Conservation (phyloP, 2,113 vertebrate genomes). For the Sinocyclocheilus grahami region DNA sequence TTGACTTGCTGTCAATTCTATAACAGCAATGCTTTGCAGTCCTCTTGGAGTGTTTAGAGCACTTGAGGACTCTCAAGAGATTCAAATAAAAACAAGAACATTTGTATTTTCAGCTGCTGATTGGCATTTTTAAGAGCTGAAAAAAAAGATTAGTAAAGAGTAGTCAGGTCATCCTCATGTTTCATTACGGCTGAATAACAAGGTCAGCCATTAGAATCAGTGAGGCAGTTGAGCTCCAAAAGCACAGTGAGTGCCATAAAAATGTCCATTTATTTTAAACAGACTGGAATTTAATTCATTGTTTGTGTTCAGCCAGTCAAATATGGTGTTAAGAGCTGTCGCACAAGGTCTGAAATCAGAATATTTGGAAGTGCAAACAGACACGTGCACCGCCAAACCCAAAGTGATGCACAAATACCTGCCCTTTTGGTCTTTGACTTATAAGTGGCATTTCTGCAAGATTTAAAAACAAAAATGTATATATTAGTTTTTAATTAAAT, state of each 20-base stretch:
- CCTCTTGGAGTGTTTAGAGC: conserved; percentile 13
- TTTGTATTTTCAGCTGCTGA: neutral
- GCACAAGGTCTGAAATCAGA: neutral
- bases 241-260: neutral
- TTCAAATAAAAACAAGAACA: neutral
- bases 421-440: neutral
- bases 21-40: neutral
- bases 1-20: conserved; percentile 41
- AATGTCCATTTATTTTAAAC: neutral
- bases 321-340: neutral
- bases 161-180: neutral
- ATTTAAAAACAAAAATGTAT: too few relatives aligned
- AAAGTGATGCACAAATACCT: neutral
- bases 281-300: neutral
- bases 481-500: neutral
- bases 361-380: neutral
- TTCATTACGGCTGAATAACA: neutral
- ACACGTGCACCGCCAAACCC: neutral
- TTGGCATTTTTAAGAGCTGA: neutral
- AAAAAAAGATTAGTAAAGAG: neutral
- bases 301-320: neutral
- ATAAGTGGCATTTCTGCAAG: too few relatives aligned
- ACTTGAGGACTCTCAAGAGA: neutral
- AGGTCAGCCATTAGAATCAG: neutral
- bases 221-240: neutral